Evolutionary conservation across 2,888 invertebrate genomes (phyloP).

Genomic region (Cyclophora albipunctata): DNA sequence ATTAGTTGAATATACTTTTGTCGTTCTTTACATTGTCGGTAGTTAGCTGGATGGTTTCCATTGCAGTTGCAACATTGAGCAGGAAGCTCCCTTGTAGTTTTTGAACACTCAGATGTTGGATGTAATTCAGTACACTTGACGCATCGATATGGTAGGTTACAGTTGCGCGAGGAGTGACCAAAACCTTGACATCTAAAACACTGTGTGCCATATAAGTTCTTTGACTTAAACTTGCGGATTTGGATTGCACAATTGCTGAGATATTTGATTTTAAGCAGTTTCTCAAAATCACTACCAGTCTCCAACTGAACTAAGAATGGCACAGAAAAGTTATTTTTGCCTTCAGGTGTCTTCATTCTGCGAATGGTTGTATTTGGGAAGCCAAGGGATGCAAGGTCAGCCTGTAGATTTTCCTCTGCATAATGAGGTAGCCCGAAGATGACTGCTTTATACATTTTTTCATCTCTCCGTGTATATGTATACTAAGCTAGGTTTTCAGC

Average conservation of each 20-base stretch:
- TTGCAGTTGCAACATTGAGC: constrained; percentile 4
- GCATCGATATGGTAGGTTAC: constrained; percentile 7
- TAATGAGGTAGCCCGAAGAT: constrained; percentile 7
- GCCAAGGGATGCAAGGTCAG: constrained; percentile 2
- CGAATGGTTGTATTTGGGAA: background rate
- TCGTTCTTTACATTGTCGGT: constrained; percentile 3
- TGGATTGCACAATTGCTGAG: constrained; percentile 1
- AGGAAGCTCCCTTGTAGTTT: background rate
- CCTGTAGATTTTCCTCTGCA: background rate
- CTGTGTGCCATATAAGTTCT: constrained; percentile 7
- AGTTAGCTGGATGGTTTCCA: constrained; percentile 8
- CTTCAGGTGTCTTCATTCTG: constrained; percentile 1
- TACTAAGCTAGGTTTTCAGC: constrained; percentile 2
- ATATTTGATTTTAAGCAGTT: constrained; percentile 1
- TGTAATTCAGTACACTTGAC: constrained; percentile 4
- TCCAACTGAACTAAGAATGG: background rate
- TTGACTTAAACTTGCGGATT: background rate
- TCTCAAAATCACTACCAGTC: background rate
- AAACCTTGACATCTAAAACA: constrained; percentile 12
- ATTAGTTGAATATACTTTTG: constrained; percentile 1
- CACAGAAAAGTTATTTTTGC: background rate
- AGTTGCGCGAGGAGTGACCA: constrained; percentile 10
- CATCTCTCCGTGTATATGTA: constrained; percentile 7
- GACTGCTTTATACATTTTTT: constrained; percentile 4
- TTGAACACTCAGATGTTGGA: background rate